Base-by-base conservation (phyloP, 2,797 vertebrate genomes). In the Perodicticus potto region DNA sequence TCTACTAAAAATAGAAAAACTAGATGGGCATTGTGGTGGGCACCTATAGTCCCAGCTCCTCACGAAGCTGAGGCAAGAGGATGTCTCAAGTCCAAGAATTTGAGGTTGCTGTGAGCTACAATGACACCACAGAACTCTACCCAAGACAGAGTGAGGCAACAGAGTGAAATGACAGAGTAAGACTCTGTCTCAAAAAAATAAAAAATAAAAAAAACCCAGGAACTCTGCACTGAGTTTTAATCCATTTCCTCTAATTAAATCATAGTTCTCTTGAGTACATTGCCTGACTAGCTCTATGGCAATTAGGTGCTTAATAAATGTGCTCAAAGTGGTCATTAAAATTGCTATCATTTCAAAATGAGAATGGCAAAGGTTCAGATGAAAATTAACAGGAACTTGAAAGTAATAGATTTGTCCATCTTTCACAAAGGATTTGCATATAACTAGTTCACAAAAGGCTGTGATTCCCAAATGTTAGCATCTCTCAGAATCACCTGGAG, bases 311-410 rank as follows among this genome's bases (percentile, higher is more conserved):
- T 90, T 88, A 93, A 88, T 67, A 92, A 34, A 65, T 13, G 1
- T 49, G 45, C 25, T 93, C 53, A 83, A 84, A 61, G 43, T 69
- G 40, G 40, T 67, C 61, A 55, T 53, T 93, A 95, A 1, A 86
- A 77, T 0, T 89, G n/a, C 20, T 81, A 86, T 89, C 32, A 91
- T 49, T 86, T 73, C 34, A 85, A 96, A 95, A 93, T n/a, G 2
- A 77, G 32, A 93, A 78, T 37, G 74, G 65, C 43, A 82, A 96
- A 95, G 57, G 16, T 74, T 81, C 32, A 45, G 23, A 25, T 65
- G 27, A 88, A 89, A 90, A 86, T 61, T 17, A 70, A 84, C 34
- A 84, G 49, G 22, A 82, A 78, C 53, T 43, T 82, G 40, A 93
- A 91, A 97, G 65, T 61, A 94, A 73, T 2, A 89, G 11, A 12